Base-by-base conservation (phyloP, 2,113 vertebrate genomes). In the Mobula hypostoma region DNA sequence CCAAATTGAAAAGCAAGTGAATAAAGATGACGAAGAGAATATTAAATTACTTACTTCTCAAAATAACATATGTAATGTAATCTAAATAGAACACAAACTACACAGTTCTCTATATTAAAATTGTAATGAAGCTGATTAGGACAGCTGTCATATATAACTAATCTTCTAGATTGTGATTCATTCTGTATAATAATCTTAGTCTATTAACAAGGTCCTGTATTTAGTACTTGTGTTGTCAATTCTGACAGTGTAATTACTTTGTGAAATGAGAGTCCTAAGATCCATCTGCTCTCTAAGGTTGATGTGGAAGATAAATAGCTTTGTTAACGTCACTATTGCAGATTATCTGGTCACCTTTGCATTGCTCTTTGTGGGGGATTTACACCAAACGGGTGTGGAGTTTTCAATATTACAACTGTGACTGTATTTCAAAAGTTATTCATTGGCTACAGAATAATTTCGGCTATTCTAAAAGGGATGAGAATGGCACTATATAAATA, bases 1-100 rank as follows among this genome's bases (percentile, higher is more conserved):
- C 85, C 88, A 93, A 93, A 93, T 93, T 48, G 63, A 72, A 92
- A 72, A 92, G 90, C 68, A 68, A 92, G 68, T 92, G 68, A 74
- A 93, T 93, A 93, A 61, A 87, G 40, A 76, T 29, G 40, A 93
- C 36, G 58, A 92, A 93, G 11, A 8, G 70, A 74, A 56, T 90
- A 93, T 93, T 74, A 72, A 93, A 56, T 93, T 93, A 74, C 91
- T 74, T 93, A 7, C 2, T 74, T 93, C 40, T 56, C 68, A 76
- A 40, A 74, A 74, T 56, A 74, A 93, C 70, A 93, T 56, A 48
- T 91, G 91, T 93, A 93, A 93, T 93, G 40, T 56, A 74, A 93
- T 93, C 70, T 93, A 93, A 93, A 56, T 74, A 93, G 91, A 76
- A 93, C 91, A 93, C 36, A 40, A 72, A 74, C 36, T 29, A 76